phyloP scores from a whole-genome alignment of 2,797 vertebrate genomes.

The Strix occidentalis region DNA sequence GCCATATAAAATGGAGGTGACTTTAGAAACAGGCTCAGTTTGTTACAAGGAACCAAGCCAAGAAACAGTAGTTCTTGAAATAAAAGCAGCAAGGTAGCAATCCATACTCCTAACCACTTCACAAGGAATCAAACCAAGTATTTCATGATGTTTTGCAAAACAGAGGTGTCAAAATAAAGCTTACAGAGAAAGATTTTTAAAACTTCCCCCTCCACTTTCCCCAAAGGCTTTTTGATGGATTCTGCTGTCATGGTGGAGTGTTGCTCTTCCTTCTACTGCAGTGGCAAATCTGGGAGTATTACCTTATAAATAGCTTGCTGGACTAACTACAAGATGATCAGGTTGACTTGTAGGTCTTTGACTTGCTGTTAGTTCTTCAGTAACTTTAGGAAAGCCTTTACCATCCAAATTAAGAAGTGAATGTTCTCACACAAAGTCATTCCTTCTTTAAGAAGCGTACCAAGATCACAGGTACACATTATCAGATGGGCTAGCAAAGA shows the following conservation, averaged over 20 bases:
- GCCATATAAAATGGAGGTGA: background rate
- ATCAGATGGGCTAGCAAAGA: background rate
- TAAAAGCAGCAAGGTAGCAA: background rate
- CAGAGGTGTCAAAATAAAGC: background rate
- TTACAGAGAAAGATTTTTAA: background rate
- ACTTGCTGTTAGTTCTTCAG: background rate
- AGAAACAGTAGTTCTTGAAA: background rate
- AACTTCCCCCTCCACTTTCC: background rate
- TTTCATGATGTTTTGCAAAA: constrained; percentile 24
- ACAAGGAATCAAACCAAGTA: background rate
- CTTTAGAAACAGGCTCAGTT: background rate
- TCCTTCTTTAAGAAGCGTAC: background rate
- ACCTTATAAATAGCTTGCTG: background rate
- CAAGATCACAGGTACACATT: background rate
- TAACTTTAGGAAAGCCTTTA: background rate
- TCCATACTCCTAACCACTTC: background rate
- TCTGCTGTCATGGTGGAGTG: background rate
- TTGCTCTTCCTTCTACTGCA: background rate
- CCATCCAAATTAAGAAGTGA: background rate
- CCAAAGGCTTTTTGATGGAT: background rate
- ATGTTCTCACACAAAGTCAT: background rate
- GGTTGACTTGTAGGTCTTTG: background rate
- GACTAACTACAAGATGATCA: background rate
- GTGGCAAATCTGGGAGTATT: background rate
- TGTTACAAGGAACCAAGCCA: background rate